These are phyloP conservation scores for Turritopsis rubra DNA, from an alignment of 30 jellyfish, hydroid and myxozoan genomes.

Conservation along the genomic window DNA sequence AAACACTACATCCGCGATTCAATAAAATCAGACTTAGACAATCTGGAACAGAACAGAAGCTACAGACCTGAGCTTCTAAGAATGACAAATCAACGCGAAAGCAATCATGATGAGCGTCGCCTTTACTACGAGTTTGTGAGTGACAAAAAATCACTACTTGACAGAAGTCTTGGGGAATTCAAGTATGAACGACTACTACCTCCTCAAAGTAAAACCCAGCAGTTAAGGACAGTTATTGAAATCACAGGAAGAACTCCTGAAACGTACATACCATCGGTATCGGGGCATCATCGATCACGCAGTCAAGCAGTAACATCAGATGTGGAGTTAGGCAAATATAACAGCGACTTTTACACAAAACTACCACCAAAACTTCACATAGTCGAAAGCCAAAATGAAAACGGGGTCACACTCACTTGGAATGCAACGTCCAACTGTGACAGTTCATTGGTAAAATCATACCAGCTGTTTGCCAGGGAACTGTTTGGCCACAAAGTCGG, in stretches of 20 bases:
- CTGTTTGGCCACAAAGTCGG: constrained; percentile 41
- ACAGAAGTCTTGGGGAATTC: not conserved
- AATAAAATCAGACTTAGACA: not conserved
- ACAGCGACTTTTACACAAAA: constrained; percentile 35
- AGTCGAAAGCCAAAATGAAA: constrained; percentile 41
- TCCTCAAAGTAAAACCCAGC: not conserved
- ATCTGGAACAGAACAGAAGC: not conserved
- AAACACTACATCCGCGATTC: not conserved
- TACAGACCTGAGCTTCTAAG: not conserved
- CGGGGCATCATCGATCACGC: not conserved
- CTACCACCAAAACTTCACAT: constrained; percentile 41
- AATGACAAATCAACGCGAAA: not conserved
- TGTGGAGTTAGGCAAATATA: constrained; percentile 15
- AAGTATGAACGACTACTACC: not conserved
- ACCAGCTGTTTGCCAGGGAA: constrained; percentile 40
- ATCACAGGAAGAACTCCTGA: not conserved
- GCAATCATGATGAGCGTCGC: not conserved
- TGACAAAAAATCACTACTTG: not conserved
- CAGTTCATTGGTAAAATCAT: constrained; percentile 38
- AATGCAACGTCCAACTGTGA: constrained; percentile 41
- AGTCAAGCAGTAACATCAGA: not conserved
- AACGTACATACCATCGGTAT: not conserved
- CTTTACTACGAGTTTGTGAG: not conserved
- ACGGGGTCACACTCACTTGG: constrained; percentile 43
- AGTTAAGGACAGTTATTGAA: not conserved